Conservation (phyloP, 2,113 vertebrate species). For the Carettochelys insculpta region DNA sequence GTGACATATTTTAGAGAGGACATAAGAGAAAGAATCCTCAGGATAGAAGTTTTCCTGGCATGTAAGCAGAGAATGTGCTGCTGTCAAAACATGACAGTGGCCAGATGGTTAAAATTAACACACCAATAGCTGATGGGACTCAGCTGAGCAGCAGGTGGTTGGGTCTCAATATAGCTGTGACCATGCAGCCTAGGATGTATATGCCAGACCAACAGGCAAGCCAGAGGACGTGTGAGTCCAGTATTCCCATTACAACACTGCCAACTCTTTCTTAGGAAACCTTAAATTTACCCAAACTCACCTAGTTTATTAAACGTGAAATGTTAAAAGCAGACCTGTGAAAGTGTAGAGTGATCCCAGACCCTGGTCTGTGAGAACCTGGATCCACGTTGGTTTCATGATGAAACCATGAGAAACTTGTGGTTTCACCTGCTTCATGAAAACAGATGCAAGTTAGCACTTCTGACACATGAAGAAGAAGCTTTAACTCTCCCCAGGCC, state of each 20-base stretch:
- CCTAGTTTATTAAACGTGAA: not conserved
- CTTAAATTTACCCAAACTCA: not conserved
- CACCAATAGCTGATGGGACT: not conserved
- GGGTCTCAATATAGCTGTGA: not conserved
- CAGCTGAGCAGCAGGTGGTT: conserved; percentile 27
- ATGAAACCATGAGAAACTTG: not conserved
- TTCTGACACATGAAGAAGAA: not conserved
- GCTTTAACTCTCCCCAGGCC: not conserved
- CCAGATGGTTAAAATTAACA: conserved; percentile 43
- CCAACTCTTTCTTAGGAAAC: not conserved
- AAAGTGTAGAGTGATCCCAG: not conserved
- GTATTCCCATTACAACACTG: not conserved
- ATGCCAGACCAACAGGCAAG: not conserved
- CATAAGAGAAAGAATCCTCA: conserved; percentile 22
- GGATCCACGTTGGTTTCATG: not conserved
- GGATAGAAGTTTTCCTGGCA: conserved; percentile 51
- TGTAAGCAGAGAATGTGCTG: conserved; percentile 42
- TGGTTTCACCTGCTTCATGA: not conserved
- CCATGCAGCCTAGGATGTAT: not conserved
- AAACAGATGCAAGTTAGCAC: not conserved
- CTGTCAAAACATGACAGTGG: conserved; percentile 38
- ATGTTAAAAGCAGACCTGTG: not conserved
- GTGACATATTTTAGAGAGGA: conserved; percentile 39
- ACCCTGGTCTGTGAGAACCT: not conserved
- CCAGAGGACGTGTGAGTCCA: not conserved